Evolutionary conservation across 1,140 invertebrate genomes (phyloP), one percentile per base, ranked within the genome.

Genomic region (Brachionus sp.): DNA sequence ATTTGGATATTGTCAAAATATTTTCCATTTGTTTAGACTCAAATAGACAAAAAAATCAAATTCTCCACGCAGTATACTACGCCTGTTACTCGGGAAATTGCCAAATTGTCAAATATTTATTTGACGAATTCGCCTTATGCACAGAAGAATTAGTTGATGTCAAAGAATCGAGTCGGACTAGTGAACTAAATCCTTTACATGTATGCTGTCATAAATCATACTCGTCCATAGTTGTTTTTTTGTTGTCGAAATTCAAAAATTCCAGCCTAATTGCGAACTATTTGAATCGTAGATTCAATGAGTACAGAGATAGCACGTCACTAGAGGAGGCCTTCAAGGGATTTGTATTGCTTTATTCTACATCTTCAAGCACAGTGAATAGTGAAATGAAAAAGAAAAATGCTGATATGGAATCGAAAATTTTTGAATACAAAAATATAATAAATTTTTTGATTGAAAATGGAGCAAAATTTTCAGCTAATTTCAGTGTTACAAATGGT

Each of bases 321-420:
- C 57, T 80, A 29, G 77, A 80, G n/a, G 77, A 80, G 42, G 44
- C 77, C 2, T 80, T 80, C 13, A 80, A 80, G 35, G 77, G 77
- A 10, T 80, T 80, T 37, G 23, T 80, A 33, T 62, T 5, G 4
- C 19, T 80, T 2, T 7, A 75, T 33, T 35, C 73, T 5, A 42
- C 29, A 29, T 29, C 5, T 10, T 78, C 0, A 78, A 78, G 29
- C 29, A 29, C 29, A 29, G 29, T 29, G 1, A 29, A 29, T 29
- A 29, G 3, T 29, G n/a, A n/a, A 29, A 3, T 29, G 29, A 3
- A 3, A 6, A 70, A 42, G 5, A 37, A 78, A 62, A 57, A 53
- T 50, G 37, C 3, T 16, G 7, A 46, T 3, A 77, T 4, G 7
- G 46, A 78, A 78, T 12, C 9, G 4, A 80, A 80, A 62, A 42